Evolutionary conservation across 2,888 invertebrate species (phyloP).

Genomic region (Drosophila algonquin): DNA sequence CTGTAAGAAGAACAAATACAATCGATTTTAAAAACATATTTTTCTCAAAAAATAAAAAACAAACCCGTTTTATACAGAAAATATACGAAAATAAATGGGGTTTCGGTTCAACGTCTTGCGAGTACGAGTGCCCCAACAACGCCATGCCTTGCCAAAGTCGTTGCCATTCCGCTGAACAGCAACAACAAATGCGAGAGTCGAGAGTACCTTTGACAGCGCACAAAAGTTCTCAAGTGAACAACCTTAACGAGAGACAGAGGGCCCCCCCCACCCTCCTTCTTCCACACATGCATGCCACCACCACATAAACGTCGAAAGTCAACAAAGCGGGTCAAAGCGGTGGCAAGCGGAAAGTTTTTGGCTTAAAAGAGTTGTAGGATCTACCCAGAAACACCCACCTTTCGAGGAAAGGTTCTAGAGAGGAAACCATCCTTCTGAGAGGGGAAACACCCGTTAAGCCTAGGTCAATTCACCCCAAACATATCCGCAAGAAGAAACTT

Average conservation of each 20-base stretch:
- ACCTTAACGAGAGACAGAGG: conserved; percentile 30
- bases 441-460: conserved; percentile 1
- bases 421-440: background rate
- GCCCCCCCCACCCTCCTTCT: background rate
- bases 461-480: conserved; percentile 12
- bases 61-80: background rate
- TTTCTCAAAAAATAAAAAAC: background rate
- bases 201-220: conserved; percentile 37
- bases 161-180: conserved; percentile 43
- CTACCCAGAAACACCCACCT: conserved; percentile 9
- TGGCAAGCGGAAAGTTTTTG: conserved; percentile 21
- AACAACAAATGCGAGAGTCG: conserved; percentile 18
- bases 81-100: background rate
- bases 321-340: conserved; percentile 38
- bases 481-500: background rate
- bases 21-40: background rate
- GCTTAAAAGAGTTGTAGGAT: background rate
- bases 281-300: background rate
- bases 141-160: conserved; percentile 36
- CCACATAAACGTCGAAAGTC: conserved; percentile 39
- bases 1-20: conserved; percentile 9
- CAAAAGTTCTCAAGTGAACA: conserved; percentile 57
- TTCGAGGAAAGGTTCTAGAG: background rate
- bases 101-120: conserved; percentile 60
- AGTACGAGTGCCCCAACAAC: conserved; percentile 28